These are phyloP conservation scores for Orestias chungarensis DNA, from an alignment of 2,797 vertebrate genomes.

Conservation along the genomic window DNA sequence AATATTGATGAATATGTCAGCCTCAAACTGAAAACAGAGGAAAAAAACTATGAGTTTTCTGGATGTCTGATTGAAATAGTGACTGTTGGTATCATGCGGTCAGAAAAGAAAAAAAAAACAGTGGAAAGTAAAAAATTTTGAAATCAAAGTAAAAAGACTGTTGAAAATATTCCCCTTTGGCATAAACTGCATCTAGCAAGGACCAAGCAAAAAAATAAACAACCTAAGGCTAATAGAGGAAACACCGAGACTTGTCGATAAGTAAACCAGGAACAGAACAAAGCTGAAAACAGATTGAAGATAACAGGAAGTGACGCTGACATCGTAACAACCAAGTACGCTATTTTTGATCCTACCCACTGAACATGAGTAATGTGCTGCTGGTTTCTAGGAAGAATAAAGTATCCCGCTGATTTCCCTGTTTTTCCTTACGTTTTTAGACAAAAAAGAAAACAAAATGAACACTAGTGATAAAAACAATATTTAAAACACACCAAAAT, in stretches of 20 bases:
- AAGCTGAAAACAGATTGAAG: slow-evolving; percentile 57
- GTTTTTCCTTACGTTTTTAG: slow-evolving; percentile 46
- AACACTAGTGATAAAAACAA: slow-evolving; percentile 36
- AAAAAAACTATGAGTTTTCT: slow-evolving; percentile 41
- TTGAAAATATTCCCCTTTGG: slow-evolving; percentile 73
- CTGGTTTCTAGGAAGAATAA: slow-evolving; percentile 52
- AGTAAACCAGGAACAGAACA: slow-evolving; percentile 32
- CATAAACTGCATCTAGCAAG: slow-evolving; percentile 65
- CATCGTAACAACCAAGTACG: slow-evolving; percentile 28
- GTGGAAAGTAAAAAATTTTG: slow-evolving; percentile 40
- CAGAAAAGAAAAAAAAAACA: slow-evolving; percentile 57
- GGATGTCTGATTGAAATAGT: slow-evolving; percentile 48
- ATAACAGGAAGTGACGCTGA: too few species aligned
- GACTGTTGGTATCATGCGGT: slow-evolving; percentile 38
- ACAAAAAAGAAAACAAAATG: slow-evolving; percentile 45
- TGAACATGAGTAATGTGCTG: slow-evolving; percentile 46
- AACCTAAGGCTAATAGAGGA: slow-evolving; percentile 67
- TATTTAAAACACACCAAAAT: slow-evolving; percentile 1
- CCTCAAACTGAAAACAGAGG: slow-evolving; percentile 24
- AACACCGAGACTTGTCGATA: slow-evolving; percentile 43
- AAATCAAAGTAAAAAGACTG: slow-evolving; percentile 58
- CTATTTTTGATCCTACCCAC: slow-evolving; percentile 12
- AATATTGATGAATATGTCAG: slow-evolving; percentile 69
- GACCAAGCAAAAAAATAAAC: slow-evolving; percentile 50
- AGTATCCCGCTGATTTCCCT: slow-evolving; percentile 37